These are phyloP conservation scores for Auanema sp. DNA, from an alignment of 2,888 invertebrate genomes.

Conservation along the genomic window DNA sequence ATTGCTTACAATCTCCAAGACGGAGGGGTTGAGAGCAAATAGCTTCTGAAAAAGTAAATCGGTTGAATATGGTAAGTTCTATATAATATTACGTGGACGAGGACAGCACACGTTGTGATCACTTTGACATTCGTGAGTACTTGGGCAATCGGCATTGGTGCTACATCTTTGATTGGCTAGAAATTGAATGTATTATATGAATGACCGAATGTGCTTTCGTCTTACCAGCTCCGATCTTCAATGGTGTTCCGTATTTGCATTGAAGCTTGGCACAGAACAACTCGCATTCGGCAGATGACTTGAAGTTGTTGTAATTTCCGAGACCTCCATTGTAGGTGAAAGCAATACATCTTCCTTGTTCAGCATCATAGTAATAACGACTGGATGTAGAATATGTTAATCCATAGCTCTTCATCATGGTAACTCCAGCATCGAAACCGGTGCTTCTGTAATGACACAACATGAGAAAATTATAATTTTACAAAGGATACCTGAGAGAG, in stretches of 20 bases:
- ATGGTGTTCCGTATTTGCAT: constrained; percentile 57
- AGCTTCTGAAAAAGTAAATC: constrained; percentile 49
- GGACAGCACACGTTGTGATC: constrained; percentile 64
- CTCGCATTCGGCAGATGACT: constrained; percentile 60
- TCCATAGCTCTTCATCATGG: constrained; percentile 55
- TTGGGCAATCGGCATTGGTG: constrained; percentile 60
- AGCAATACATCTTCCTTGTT: constrained; percentile 60
- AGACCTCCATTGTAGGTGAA: constrained; percentile 63
- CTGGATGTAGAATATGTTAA: constrained; percentile 54
- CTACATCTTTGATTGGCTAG: constrained; percentile 51
- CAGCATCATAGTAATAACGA: constrained; percentile 60
- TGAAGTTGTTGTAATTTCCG: constrained; percentile 64
- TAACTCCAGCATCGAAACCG: constrained; percentile 55
- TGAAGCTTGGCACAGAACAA: constrained; percentile 62
- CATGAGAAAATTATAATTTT: not conserved
- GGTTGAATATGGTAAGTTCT: constrained; percentile 1
- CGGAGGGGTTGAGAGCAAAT: constrained; percentile 64
- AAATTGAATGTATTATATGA: not conserved
- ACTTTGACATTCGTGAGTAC: constrained; percentile 61
- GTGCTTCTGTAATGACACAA: constrained; percentile 35
- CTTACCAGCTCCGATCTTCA: constrained; percentile 58
- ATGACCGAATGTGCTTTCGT: not conserved
- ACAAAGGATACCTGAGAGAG: constrained; percentile 15
- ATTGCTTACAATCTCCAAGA: constrained; percentile 62
- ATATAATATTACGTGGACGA: constrained; percentile 49